phyloP scores from a whole-genome alignment of 2,797 vertebrate genomes.

The Acanthiza pusilla region DNA sequence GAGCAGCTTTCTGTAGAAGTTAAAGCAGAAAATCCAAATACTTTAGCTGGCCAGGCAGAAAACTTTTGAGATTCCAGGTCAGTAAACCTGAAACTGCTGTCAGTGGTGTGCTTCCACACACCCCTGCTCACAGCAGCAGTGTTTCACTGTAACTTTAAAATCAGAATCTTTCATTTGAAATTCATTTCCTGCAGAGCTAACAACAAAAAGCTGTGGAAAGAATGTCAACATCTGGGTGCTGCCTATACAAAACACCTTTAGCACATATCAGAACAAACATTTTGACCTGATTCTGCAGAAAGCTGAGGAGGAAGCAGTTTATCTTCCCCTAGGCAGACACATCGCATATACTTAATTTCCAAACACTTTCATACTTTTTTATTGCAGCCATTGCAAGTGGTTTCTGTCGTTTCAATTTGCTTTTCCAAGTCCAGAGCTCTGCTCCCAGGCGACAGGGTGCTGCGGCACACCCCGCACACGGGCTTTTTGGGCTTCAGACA shows the following conservation, averaged over 20 bases:
- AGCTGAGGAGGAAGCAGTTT: not conserved
- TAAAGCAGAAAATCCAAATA: not conserved
- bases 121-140: not conserved
- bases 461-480: conserved; percentile 92
- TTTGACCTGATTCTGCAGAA: not conserved
- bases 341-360: not conserved
- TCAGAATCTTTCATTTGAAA: not conserved
- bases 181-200: not conserved
- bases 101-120: not conserved
- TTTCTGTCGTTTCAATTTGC: conserved; percentile 83
- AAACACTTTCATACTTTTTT: conserved; percentile 77
- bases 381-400: conserved; percentile 92
- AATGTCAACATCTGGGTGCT: not conserved
- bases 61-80: not conserved
- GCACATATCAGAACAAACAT: not conserved
- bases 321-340: not conserved
- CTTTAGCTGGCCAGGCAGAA: not conserved
- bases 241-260: not conserved
- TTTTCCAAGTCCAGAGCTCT: conserved; percentile 85
- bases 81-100: not conserved
- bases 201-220: not conserved
- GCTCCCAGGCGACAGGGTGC: conserved; percentile 77
- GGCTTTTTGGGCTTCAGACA: conserved; percentile 93
- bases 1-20: not conserved
- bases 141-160: not conserved